Evolutionary conservation across 2,888 invertebrate genomes (phyloP), one percentile per base, ranked within the genome.

Genomic region (Acanthosepion pharaonis): DNA sequence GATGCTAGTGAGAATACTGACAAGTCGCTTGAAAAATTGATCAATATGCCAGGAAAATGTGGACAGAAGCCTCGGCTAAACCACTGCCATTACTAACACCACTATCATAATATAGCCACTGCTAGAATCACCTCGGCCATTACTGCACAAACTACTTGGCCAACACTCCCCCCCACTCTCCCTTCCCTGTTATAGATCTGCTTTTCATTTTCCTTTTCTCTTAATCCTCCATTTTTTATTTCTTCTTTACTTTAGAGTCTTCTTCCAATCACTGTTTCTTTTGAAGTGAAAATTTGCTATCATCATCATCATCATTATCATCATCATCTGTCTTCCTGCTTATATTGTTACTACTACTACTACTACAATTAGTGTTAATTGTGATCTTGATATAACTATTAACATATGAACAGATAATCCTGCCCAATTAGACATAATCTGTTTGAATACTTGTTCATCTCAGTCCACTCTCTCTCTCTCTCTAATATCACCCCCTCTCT

Each of bases 61-160:
- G 33, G 78, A 78, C 78, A 33, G 78, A 78, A 78, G 23, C 23
- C 59, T 59, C 59, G 59, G 59, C 59, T 59, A 59, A 15, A 78
- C 78, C 78, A 33, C n/a, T 78, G 78, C 78, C 78, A 78, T n/a
- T 78, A 78, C 78, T 78, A 78, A 78, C 78, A n/a, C 78, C 78
- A 33, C n/a, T 78, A 78, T 78, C 78, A 33, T 33, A 78, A 78
- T 78, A 78, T 78, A 78, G n/a, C n/a, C 78, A 78, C 78, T 9
- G 11, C n/a, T 3, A n/a, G 78, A 78, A 78, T 78, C 78, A 78
- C 78, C 78, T 78, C n/a, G n/a, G 78, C 78, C 78, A 78, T 78
- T 78, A 33, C 78, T 78, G 11, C n/a, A n/a, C 11, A n/a, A 59
- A 59, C 59, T 59, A 59, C 23, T 59, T 23, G 23, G 20, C 23